Conservation (phyloP, 2,797 vertebrate genomes). For the Micromesistius poutassou region DNA sequence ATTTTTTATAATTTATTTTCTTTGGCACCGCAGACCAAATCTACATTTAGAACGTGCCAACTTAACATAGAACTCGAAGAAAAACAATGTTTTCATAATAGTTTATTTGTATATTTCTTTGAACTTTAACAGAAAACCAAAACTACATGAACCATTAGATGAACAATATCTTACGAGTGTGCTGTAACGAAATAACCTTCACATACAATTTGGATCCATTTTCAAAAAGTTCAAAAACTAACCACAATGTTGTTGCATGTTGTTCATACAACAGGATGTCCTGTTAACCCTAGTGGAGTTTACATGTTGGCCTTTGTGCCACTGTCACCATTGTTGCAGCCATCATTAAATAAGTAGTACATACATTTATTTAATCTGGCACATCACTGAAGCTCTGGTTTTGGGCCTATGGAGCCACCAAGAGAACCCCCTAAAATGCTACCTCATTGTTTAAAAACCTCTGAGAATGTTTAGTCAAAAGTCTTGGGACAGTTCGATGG, state of each 20-base stretch:
- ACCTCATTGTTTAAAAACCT: neutral
- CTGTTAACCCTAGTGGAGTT: too few species aligned
- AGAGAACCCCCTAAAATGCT: neutral
- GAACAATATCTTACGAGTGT: neutral
- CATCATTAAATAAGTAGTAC: neutral
- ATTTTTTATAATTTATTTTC: too few species aligned
- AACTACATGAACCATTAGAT: neutral
- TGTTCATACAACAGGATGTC: neutral
- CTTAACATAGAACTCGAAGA: neutral
- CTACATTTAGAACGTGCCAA: neutral
- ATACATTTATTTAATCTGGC: neutral
- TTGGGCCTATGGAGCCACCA: neutral
- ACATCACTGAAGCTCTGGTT: neutral
- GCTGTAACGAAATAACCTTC: neutral
- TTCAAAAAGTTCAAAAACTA: neutral
- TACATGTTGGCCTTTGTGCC: neutral
- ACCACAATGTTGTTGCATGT: neutral
- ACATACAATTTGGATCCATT: neutral
- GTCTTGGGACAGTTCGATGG: neutral
- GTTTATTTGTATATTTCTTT: neutral
- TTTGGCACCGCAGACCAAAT: too few species aligned
- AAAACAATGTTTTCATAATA: neutral
- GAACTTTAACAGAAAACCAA: neutral
- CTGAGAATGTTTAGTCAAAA: neutral
- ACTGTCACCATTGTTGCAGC: neutral